Conservation (phyloP, 2,113 vertebrate species). For the Thunnus maccoyii region DNA sequence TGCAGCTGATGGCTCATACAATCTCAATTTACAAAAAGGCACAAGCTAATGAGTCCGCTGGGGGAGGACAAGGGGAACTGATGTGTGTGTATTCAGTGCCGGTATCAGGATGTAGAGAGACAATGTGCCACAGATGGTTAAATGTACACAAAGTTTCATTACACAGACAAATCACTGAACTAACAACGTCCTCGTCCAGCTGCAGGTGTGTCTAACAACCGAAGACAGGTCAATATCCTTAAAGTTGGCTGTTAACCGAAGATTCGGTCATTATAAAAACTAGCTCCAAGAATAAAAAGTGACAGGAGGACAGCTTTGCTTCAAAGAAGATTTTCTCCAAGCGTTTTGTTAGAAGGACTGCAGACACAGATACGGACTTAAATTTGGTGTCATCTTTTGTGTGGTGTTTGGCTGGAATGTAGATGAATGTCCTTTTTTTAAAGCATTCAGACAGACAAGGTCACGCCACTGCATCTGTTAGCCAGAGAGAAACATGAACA, state of each 20-base stretch:
- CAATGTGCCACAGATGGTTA: background rate
- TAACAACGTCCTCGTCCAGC: background rate
- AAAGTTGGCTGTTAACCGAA: background rate
- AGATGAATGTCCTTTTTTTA: background rate
- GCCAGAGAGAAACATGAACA: background rate
- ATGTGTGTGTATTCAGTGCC: background rate
- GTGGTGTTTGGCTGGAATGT: conserved; percentile 25
- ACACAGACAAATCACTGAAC: background rate
- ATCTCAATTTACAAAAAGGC: conserved; percentile 72
- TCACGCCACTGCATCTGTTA: background rate
- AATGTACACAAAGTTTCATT: fast-evolving
- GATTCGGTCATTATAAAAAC: too few species aligned
- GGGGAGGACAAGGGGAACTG: background rate
- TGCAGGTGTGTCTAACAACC: background rate
- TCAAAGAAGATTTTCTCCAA: too few species aligned
- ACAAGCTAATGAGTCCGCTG: conserved; percentile 54
- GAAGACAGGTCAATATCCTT: background rate
- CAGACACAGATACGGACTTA: background rate
- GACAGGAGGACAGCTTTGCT: too few species aligned
- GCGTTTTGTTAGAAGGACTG: too few species aligned
- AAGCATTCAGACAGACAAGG: background rate
- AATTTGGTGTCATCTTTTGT: too few species aligned
- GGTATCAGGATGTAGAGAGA: background rate
- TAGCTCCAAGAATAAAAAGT: too few species aligned
- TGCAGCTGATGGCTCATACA: conserved; percentile 65